These are phyloP conservation scores for Drosophila helvetica DNA, from an alignment of 2,888 invertebrate species.

Conservation along the genomic window DNA sequence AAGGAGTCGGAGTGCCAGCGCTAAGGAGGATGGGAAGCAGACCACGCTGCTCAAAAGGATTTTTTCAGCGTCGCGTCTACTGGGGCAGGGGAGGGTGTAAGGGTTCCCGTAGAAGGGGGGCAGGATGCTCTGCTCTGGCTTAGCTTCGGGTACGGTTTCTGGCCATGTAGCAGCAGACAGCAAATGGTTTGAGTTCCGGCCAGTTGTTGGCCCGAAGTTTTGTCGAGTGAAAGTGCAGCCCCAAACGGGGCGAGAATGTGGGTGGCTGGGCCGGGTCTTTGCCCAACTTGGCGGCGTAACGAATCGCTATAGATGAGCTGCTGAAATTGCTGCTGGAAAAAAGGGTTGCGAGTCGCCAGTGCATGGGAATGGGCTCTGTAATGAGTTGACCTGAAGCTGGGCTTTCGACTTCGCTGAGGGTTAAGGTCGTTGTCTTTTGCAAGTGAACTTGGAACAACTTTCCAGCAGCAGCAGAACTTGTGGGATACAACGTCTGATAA, in stretches of 20 bases:
- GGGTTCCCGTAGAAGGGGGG: constrained; percentile 13
- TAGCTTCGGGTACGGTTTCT: constrained; percentile 11
- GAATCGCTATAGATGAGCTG: constrained; percentile 27
- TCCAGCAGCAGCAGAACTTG: neutral
- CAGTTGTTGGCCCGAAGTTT: constrained; percentile 46
- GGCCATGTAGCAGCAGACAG: constrained; percentile 58
- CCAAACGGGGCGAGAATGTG: constrained; percentile 1
- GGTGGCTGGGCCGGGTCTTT: constrained; percentile 2
- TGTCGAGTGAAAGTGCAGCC: constrained; percentile 73
- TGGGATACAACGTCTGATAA: no score
- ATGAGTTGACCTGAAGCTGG: constrained; percentile 38
- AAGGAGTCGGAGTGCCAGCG: constrained; percentile 45
- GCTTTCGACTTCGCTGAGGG: constrained; percentile 3
- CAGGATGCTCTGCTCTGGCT: constrained; percentile 5
- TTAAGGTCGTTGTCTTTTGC: constrained; percentile 43
- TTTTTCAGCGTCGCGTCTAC: constrained; percentile 65
- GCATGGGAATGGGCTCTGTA: constrained; percentile 38
- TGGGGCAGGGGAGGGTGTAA: constrained; percentile 6
- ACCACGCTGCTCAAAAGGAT: constrained; percentile 66
- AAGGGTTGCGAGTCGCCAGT: constrained; percentile 25
- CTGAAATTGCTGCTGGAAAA: constrained; percentile 23
- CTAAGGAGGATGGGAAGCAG: constrained; percentile 24
- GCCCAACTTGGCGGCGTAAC: constrained; percentile 3
- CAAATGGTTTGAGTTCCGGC: constrained; percentile 59
- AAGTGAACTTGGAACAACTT: constrained; percentile 30